Evolutionary conservation across 2,888 invertebrate genomes (phyloP), one percentile per base, ranked within the genome.

Genomic region (Hypomecis atomaria): DNA sequence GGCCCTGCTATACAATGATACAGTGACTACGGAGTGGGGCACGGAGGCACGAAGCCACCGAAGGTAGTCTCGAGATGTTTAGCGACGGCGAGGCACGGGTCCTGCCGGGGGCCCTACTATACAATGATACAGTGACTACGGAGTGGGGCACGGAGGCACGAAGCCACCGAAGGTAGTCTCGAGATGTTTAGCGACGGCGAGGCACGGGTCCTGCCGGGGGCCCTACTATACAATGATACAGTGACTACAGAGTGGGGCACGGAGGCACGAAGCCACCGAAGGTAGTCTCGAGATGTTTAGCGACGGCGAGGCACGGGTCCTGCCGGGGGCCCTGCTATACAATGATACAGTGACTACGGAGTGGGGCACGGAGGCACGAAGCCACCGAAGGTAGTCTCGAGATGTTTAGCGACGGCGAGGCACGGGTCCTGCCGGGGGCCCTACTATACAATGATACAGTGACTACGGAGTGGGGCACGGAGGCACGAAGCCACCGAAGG

Each of bases 261-360:
- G 95, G 95, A 0, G 95, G 93, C 5, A 93, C 93, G 93, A 94
- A 97, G 0, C 97, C 97, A 0, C 96, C 96, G 76, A 96, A 95
- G 0, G 90, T 89, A 23, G 88, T 86, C 68, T 96, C 96, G 23
- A 98, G 82, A 73, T 96, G 95, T 57, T 85, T 85, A 0, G 97
- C 98, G 0, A 96, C 95, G 0, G 96, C 96, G 11, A 97, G 86
- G 58, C 96, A 95, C 1, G 97, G 87, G 77, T 98, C 98, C 33
- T 95, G 94, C 64, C 94, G 88, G 0, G 95, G 95, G 0, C 94
- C 95, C 5, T n/a, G n/a, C n/a, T n/a, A n/a, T n/a, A n/a, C n/a
- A n/a, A n/a, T n/a, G n/a, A n/a, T n/a, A n/a, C n/a, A n/a, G n/a
- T n/a, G n/a, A n/a, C n/a, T n/a, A n/a, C n/a, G n/a, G n/a, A 1